Evolutionary conservation across 2,113 vertebrate genomes (phyloP).

Genomic region (Sylvia atricapilla): DNA sequence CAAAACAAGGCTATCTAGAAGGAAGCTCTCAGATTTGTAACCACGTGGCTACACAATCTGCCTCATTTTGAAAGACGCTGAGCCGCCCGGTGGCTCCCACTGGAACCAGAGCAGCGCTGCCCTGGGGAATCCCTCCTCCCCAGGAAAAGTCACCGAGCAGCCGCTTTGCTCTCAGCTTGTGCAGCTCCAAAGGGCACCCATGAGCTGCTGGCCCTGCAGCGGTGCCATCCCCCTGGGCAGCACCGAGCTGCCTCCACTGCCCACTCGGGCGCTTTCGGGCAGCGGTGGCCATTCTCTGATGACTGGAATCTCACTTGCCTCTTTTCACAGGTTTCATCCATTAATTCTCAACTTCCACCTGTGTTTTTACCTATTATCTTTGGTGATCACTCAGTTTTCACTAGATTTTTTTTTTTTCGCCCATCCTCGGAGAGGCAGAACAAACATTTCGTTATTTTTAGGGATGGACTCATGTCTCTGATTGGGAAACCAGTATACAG

Average conservation of each 20-base stretch:
- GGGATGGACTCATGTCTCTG: background rate
- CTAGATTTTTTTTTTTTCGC: background rate
- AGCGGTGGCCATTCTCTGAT: background rate
- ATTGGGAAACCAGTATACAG: background rate
- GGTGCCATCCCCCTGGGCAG: background rate
- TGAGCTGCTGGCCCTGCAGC: background rate
- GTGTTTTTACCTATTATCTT: background rate
- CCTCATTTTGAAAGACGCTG: background rate
- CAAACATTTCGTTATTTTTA: background rate
- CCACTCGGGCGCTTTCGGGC: background rate
- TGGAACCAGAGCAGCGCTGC: background rate
- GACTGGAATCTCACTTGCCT: background rate
- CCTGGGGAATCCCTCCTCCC: background rate
- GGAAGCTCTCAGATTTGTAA: background rate
- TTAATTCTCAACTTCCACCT: background rate
- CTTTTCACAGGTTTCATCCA: background rate
- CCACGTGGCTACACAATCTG: background rate
- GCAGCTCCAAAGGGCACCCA: background rate
- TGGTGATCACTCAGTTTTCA: background rate
- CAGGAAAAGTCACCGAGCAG: background rate
- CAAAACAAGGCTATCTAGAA: constrained; percentile 26
- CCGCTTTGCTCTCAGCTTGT: background rate
- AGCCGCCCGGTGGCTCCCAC: background rate
- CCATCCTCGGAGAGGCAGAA: background rate
- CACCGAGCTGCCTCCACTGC: background rate